Percentiles rank a stretch among this genome's conserved stretches.
Conservation (phyloP, 2,888 invertebrate genomes). For the Uloborus plumipes region DNA sequence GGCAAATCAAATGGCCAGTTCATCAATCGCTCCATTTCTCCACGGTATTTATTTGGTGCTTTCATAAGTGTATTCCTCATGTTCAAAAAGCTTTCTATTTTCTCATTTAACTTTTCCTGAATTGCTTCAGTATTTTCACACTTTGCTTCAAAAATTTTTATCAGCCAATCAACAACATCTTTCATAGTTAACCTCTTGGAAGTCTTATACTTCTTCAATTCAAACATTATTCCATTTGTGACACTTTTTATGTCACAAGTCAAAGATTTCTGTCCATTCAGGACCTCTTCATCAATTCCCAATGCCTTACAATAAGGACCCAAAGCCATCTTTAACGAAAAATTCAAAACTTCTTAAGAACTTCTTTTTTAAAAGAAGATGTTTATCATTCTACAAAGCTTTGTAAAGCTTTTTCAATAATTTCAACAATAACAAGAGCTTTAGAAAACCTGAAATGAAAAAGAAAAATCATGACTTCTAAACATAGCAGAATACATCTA, state of each 20-base stretch:
- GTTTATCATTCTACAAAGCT: neutral
- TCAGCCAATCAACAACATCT: conserved; percentile 54
- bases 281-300: conserved; percentile 59
- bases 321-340: conserved; percentile 40
- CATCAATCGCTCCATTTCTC: conserved; percentile 53
- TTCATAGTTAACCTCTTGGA: conserved; percentile 38
- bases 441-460: neutral
- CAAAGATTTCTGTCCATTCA: conserved; percentile 41
- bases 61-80: conserved; percentile 34
- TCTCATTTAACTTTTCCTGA: conserved; percentile 50
- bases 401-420: neutral
- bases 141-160: conserved; percentile 51
- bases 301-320: conserved; percentile 52
- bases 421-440: neutral
- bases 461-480: too few relatives aligned
- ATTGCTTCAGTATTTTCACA: conserved; percentile 56
- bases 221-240: conserved; percentile 59
- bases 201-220: conserved; percentile 52
- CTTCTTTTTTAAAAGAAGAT: neutral
- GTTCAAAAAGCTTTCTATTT: conserved; percentile 38
- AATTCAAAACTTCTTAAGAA: neutral
- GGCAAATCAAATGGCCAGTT: conserved; percentile 59
- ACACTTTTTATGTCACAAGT: conserved; percentile 47
- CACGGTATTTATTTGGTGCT: conserved; percentile 43
- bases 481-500: too few relatives aligned